Percentiles rank a stretch among this genome's conserved stretches.
These are phyloP conservation scores for Daubentonia madagascariensis DNA, from an alignment of 2,113 vertebrate genomes.

Conservation along the genomic window DNA sequence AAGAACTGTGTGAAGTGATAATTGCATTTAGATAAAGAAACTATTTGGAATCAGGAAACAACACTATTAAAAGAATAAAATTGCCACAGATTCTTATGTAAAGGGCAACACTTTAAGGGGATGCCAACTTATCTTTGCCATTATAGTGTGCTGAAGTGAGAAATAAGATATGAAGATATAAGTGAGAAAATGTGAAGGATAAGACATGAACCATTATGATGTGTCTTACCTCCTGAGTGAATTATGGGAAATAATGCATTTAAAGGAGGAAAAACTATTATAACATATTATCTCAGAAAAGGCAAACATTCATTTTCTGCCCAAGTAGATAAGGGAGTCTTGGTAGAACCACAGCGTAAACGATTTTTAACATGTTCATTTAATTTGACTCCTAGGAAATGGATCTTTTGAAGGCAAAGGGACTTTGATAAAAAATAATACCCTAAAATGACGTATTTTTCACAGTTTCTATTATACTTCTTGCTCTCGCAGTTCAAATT, in stretches of 20 bases:
- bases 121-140: neutral
- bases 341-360: constrained; percentile 44
- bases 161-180: neutral
- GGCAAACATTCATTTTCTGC: neutral
- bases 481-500: neutral
- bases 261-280: constrained; percentile 22
- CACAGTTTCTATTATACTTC: neutral
- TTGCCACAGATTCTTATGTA: neutral
- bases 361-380: constrained; percentile 59
- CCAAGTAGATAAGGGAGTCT: constrained; percentile 25
- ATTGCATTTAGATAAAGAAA: neutral
- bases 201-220: neutral
- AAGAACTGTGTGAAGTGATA: neutral
- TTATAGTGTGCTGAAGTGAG: neutral
- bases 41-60: neutral
- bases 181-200: neutral
- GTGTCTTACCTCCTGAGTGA: neutral
- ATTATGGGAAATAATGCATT: constrained; percentile 4
- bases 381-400: constrained; percentile 51
- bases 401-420: constrained; percentile 15
- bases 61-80: neutral
- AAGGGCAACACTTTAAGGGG: neutral
- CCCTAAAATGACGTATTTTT: constrained; percentile 41
- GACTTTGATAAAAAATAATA: constrained; percentile 46
- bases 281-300: neutral